phyloP scores from a whole-genome alignment of 1,140 invertebrate genomes.

The Uloborus diversus region DNA sequence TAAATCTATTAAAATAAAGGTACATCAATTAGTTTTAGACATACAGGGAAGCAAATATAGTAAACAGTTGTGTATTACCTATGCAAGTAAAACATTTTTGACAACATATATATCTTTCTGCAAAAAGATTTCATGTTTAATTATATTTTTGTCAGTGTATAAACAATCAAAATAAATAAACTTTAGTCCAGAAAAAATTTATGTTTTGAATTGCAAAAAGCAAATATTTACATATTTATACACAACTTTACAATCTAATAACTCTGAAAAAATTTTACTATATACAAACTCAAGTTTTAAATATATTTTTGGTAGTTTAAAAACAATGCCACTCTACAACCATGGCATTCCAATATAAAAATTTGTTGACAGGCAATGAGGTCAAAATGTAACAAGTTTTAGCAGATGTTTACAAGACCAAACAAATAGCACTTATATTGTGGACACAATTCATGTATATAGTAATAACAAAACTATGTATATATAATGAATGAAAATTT shows the following conservation, averaged over 20 bases:
- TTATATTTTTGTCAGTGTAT: no score
- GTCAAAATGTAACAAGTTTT: constrained; percentile 41
- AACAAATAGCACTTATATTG: not conserved
- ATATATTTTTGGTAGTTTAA: constrained; percentile 39
- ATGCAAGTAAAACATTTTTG: no score
- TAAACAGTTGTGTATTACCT: no score
- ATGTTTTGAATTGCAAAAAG: constrained; percentile 6
- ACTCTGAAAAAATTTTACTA: constrained; percentile 24
- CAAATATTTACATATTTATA: constrained; percentile 17
- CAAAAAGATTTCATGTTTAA: no score
- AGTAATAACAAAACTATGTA: not conserved
- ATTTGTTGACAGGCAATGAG: constrained; percentile 36
- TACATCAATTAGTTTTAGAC: no score
- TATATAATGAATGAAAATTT: not conserved
- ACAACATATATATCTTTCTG: no score
- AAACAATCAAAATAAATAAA: constrained; percentile 18
- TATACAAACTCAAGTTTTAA: constrained; percentile 27
- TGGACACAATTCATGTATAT: constrained; percentile 3
- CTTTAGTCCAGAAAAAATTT: constrained; percentile 12
- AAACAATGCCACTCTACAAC: constrained; percentile 30
- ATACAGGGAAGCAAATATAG: no score
- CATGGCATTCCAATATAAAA: constrained; percentile 27
- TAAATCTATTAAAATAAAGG: no score
- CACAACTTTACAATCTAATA: not conserved
- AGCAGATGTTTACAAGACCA: constrained; percentile 2